A percentile compares a stretch with the other conserved stretches of the same genome.
phyloP scores from a whole-genome alignment of 2,888 invertebrate genomes.

The Clitarchus hookeri region DNA sequence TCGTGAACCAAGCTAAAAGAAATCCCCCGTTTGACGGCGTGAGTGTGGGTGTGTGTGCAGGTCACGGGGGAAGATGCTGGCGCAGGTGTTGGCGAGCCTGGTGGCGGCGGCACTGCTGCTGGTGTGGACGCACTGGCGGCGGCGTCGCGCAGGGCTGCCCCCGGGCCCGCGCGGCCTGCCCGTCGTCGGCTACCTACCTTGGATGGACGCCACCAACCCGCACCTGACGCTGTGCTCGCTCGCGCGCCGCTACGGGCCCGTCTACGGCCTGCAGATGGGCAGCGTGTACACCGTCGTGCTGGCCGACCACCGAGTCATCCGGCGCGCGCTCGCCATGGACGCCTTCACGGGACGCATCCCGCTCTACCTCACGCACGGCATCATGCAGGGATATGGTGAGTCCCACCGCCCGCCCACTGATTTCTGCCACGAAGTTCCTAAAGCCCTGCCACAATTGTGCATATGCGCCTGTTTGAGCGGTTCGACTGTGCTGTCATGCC shows the following conservation, averaged over 20 bases:
- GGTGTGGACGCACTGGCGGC: not conserved
- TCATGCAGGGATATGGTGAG: constrained; percentile 85
- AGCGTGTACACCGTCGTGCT: constrained; percentile 76
- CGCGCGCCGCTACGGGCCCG: constrained; percentile 70
- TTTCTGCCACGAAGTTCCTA: too few relatives aligned
- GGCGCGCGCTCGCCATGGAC: constrained; percentile 73
- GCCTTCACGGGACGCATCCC: constrained; percentile 78
- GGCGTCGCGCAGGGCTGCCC: constrained; percentile 59
- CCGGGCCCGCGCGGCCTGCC: constrained; percentile 91
- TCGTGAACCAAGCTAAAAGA: too few relatives aligned
- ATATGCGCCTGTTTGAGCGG: too few relatives aligned
- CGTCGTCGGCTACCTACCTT: constrained; percentile 80
- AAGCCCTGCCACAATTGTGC: too few relatives aligned
- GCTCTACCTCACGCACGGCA: constrained; percentile 81
- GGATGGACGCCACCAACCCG: constrained; percentile 70
- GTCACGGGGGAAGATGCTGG: not conserved
- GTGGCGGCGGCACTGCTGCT: not conserved
- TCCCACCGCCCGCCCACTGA: too few relatives aligned
- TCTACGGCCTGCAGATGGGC: constrained; percentile 77
- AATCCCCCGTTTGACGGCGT: too few relatives aligned
- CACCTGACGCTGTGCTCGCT: constrained; percentile 71
- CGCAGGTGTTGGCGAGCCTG: not conserved
- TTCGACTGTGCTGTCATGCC: too few relatives aligned
- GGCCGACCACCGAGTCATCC: constrained; percentile 72
- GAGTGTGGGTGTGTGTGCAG: not conserved